Conservation (phyloP, 2,888 invertebrate species). For the Atethmia centrago region DNA sequence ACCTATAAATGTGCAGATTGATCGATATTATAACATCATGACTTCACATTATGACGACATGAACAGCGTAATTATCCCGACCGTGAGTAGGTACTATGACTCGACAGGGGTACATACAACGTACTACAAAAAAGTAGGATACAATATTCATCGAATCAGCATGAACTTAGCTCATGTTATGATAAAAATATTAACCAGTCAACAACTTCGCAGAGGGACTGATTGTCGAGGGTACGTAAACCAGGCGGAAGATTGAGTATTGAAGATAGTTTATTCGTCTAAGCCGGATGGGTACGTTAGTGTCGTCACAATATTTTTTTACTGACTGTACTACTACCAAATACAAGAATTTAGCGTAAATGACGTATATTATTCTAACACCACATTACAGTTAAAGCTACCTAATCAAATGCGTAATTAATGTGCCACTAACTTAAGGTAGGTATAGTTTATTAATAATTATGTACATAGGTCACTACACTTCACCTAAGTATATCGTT, state of each 20-base stretch:
- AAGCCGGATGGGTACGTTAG: too few species aligned
- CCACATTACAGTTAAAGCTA: conserved; percentile 19
- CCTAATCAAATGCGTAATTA: conserved; percentile 32
- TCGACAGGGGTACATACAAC: conserved; percentile 24
- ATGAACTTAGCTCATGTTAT: background rate
- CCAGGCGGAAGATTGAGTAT: too few species aligned
- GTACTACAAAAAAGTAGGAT: conserved; percentile 5
- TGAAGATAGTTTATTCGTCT: background rate
- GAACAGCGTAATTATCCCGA: conserved; percentile 16
- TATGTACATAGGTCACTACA: conserved; percentile 21
- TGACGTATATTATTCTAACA: conserved; percentile 21
- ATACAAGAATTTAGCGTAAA: conserved; percentile 16
- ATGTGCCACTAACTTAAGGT: conserved; percentile 21
- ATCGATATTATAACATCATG: conserved; percentile 45
- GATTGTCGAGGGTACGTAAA: background rate
- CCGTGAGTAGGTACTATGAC: background rate
- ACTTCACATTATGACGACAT: background rate
- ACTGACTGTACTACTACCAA: conserved; percentile 21
- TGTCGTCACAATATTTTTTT: conserved; percentile 4
- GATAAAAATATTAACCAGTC: background rate
- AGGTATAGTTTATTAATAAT: conserved; percentile 14
- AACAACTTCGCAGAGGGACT: too few species aligned
- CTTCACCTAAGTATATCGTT: background rate
- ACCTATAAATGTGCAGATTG: conserved; percentile 11
- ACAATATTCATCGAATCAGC: background rate